A percentile compares a stretch with the other conserved stretches of the same genome.
Conservation (phyloP, 2,797 vertebrate species). For the Falco novaeseelandiae region DNA sequence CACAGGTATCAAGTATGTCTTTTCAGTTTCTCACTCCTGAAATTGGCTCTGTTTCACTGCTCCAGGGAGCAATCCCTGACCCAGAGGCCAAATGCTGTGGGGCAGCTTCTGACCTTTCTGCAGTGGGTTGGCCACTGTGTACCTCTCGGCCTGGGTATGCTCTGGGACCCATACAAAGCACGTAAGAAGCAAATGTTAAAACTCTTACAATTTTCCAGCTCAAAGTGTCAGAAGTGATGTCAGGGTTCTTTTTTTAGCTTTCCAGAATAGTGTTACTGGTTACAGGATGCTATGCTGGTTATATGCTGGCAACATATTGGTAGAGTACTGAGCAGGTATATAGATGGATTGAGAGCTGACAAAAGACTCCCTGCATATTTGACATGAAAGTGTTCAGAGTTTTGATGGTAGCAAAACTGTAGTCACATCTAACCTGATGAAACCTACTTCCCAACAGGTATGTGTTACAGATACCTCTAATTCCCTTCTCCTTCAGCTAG, state of each 20-base stretch:
- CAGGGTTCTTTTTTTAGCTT: not conserved
- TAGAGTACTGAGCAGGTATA: not conserved
- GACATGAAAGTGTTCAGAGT: not conserved
- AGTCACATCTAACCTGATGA: not conserved
- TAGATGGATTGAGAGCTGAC: not conserved
- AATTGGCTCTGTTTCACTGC: not conserved
- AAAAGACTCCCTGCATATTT: not conserved
- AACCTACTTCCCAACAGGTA: not conserved
- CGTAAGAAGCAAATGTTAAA: not conserved
- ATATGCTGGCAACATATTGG: not conserved
- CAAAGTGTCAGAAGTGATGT: not conserved
- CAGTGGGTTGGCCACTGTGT: not conserved
- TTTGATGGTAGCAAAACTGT: not conserved
- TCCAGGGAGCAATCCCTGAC: not conserved
- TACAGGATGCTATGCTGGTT: not conserved
- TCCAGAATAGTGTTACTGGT: not conserved
- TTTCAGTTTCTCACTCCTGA: not conserved
- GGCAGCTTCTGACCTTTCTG: not conserved
- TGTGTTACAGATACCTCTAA: not conserved
- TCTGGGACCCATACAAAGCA: not conserved
- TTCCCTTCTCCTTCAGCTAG: not conserved
- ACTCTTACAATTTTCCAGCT: not conserved
- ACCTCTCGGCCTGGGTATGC: not conserved
- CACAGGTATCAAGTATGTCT: not conserved
- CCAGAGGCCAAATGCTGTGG: not conserved